phyloP scores from a whole-genome alignment of 1,140 invertebrate species.

The Scaptomyza pallida region DNA sequence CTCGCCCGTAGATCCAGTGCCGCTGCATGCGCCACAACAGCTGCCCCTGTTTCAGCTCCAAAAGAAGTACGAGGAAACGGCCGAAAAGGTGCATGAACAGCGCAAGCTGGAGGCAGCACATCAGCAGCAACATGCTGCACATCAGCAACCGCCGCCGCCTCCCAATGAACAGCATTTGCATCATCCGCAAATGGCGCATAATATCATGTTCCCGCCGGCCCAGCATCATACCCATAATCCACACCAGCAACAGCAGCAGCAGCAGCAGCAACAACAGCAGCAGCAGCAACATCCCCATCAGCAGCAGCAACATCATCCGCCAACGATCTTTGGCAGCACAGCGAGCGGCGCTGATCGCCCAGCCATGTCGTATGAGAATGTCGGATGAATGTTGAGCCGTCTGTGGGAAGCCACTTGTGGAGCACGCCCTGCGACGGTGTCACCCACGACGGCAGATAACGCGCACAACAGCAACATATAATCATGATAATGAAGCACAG shows the following conservation, averaged over 20 bases:
- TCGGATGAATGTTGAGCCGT: constrained; percentile 83
- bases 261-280: constrained; percentile 64
- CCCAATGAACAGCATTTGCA: constrained; percentile 77
- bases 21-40: constrained; percentile 70
- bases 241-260: constrained; percentile 64
- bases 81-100: constrained; percentile 70
- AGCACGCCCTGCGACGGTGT: constrained; percentile 75
- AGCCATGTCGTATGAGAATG: constrained; percentile 80
- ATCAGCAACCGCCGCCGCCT: constrained; percentile 79
- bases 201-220: constrained; percentile 75
- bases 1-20: constrained; percentile 72
- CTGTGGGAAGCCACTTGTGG: constrained; percentile 83
- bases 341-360: constrained; percentile 68
- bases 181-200: constrained; percentile 79
- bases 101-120: constrained; percentile 71
- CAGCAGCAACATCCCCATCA: constrained; percentile 61
- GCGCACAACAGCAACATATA: constrained; percentile 43
- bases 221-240: constrained; percentile 73
- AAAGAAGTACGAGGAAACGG: constrained; percentile 77
- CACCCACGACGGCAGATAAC: constrained; percentile 78
- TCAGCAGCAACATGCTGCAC: constrained; percentile 70
- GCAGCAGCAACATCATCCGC: constrained; percentile 67
- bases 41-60: constrained; percentile 76
- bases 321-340: constrained; percentile 63
- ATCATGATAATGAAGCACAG: constrained; percentile 3